Conservation (phyloP, 1,140 invertebrate genomes). For the Diorhabda sublineata region DNA sequence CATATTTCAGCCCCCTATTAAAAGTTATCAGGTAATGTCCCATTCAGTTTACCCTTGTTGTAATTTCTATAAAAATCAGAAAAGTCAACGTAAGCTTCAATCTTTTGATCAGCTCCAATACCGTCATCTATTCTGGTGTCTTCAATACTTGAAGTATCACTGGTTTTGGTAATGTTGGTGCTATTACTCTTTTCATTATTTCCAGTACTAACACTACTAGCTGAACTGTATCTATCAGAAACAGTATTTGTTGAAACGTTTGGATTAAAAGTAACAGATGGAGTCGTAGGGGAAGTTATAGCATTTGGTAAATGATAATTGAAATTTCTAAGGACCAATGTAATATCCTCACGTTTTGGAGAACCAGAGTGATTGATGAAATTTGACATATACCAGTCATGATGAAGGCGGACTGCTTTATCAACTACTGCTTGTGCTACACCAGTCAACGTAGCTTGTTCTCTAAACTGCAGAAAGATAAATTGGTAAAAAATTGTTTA, state of each 20-base stretch:
- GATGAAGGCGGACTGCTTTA: slow-evolving; percentile 78
- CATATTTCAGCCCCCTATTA: slow-evolving; percentile 12
- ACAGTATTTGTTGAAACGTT: slow-evolving; percentile 44
- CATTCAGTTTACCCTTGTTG: slow-evolving; percentile 34
- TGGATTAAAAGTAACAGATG: slow-evolving; percentile 57
- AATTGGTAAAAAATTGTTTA: background rate
- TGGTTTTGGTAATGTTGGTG: slow-evolving; percentile 31
- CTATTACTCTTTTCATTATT: slow-evolving; percentile 36
- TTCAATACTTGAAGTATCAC: slow-evolving; percentile 38
- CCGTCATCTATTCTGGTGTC: slow-evolving; percentile 34
- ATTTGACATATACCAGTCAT: slow-evolving; percentile 71
- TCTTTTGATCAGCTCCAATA: slow-evolving; percentile 43
- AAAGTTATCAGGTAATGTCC: slow-evolving; percentile 30
- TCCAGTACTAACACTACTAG: slow-evolving; percentile 19
- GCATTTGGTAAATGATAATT: slow-evolving; percentile 72
- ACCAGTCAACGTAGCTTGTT: slow-evolving; percentile 72
- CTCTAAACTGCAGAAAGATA: slow-evolving; percentile 61
- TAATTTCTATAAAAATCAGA: slow-evolving; percentile 74
- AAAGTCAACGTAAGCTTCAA: slow-evolving; percentile 84
- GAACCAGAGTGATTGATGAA: slow-evolving; percentile 50
- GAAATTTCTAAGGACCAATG: slow-evolving; percentile 81
- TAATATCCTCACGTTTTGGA: slow-evolving; percentile 71
- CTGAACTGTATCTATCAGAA: slow-evolving; percentile 24
- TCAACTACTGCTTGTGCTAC: slow-evolving; percentile 86
- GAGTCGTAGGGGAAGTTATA: slow-evolving; percentile 51